Base-by-base conservation (phyloP, 2,797 vertebrate species). In the Amphiprion clarkii region DNA sequence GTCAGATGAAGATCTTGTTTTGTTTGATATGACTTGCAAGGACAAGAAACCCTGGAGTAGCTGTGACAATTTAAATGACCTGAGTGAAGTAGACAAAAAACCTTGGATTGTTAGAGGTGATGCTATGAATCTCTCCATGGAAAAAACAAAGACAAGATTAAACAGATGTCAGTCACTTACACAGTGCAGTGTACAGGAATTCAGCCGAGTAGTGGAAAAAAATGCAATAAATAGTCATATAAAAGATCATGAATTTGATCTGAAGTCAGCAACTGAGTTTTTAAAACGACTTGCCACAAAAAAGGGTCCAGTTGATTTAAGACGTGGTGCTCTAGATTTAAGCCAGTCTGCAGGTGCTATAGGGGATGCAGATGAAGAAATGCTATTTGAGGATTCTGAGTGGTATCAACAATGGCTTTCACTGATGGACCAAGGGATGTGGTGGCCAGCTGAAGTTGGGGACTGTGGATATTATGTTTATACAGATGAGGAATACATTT, bases 381-480 rank as follows among this genome's bases (percentile, higher is more conserved):
- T 92, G 58, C 87, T 95, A 56, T 94, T 94, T 71, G 92, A 92
- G 56, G 95, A 96, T 74, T 87, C 88, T 79, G 96, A 94, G 85
- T 97, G 97, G 87, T 98, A 98, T 83, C 96, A 97, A 70, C 96
- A 98, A 60, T 99, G 98, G 98, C 91, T 98, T 71, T 95, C 94
- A 71, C 92, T 96, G 59, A 86, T 99, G 90, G 96, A 98, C 74
- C 96, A 96, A 89, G 98, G 97, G 0, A 44, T 98, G 31, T 99
- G 98, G 98, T 99, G 97, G 97, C 96, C 96, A 23, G 97, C 96
- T 68, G 97, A 98, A 78, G 90, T 93, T 83, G 97, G 96, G 17
- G 94, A 98, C 58, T 99, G 96, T 94, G 98, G 98, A 2, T 97
- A 99, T 88, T 99, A 95, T 81, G 94, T 98, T 91, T 98, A 98